Evolutionary conservation across 1,140 invertebrate genomes (phyloP).

Genomic region (Drosophila busckii): DNA sequence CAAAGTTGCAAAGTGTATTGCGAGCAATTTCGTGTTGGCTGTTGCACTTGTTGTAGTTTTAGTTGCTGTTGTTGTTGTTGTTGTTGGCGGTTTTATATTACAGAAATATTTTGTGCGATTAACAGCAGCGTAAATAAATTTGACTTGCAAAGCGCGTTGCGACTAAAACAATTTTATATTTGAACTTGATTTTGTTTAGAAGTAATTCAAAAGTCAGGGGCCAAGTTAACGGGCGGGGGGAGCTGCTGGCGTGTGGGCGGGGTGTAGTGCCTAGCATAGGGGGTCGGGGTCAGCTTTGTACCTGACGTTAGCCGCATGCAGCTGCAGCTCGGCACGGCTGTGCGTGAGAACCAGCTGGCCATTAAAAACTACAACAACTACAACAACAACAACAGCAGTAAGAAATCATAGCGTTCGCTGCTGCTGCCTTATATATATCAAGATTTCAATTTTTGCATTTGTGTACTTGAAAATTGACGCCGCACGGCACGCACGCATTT

Average conservation of each 20-base stretch:
- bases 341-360: slow-evolving; percentile 65
- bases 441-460: slow-evolving; percentile 73
- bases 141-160: slow-evolving; percentile 61
- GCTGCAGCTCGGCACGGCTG: slow-evolving; percentile 48
- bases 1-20: slow-evolving; percentile 31
- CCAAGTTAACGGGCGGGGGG: slow-evolving; percentile 24
- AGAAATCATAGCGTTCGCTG: slow-evolving; percentile 1
- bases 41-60: slow-evolving; percentile 28
- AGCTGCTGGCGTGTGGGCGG: slow-evolving; percentile 25
- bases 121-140: slow-evolving; percentile 54
- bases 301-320: slow-evolving; percentile 58
- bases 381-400: slow-evolving; percentile 8
- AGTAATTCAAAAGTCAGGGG: slow-evolving; percentile 65
- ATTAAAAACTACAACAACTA: slow-evolving; percentile 32
- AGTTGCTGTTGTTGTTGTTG: slow-evolving; percentile 17
- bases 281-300: slow-evolving; percentile 30
- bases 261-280: slow-evolving; percentile 46
- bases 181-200: slow-evolving; percentile 70
- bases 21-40: slow-evolving; percentile 7
- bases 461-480: slow-evolving; percentile 73
- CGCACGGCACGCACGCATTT: slow-evolving; percentile 71
- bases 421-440: slow-evolving; percentile 70
- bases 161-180: slow-evolving; percentile 40
- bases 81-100: slow-evolving; percentile 68
- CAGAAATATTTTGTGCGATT: slow-evolving; percentile 66